Conservation (phyloP, 2,888 invertebrate species). For the Mamestra brassicae region DNA sequence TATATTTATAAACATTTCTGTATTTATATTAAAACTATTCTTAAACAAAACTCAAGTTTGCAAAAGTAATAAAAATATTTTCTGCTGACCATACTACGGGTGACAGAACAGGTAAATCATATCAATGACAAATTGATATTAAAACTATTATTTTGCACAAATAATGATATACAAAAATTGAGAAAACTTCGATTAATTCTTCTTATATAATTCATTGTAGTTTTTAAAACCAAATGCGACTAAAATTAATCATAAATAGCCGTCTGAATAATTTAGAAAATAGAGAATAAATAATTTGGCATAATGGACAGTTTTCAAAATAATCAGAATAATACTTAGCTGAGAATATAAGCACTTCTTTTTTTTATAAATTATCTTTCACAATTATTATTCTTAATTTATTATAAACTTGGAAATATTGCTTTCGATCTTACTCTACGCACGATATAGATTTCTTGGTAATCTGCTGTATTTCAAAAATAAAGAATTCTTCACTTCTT, state of each 20-base stretch:
- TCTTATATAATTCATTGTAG: conserved; percentile 19
- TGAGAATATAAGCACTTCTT: conserved; percentile 48
- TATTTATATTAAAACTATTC: conserved; percentile 47
- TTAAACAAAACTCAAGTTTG: conserved; percentile 35
- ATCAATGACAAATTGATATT: conserved; percentile 4
- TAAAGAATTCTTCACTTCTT: conserved; percentile 14
- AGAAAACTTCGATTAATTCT: not conserved
- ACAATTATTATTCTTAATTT: conserved; percentile 57
- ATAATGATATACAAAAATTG: not conserved
- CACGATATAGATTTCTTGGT: conserved; percentile 55
- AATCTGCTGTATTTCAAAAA: conserved; percentile 47
- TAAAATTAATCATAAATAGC: conserved; percentile 15
- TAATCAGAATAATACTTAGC: conserved; percentile 60
- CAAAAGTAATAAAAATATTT: conserved; percentile 16
- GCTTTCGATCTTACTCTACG: conserved; percentile 64
- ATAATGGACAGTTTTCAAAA: conserved; percentile 34
- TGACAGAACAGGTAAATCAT: conserved; percentile 1
- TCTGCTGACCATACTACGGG: conserved; percentile 9
- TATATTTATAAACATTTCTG: conserved; percentile 45
- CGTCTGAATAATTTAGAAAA: conserved; percentile 36
- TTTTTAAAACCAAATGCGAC: conserved; percentile 21
- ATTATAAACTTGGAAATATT: conserved; percentile 65
- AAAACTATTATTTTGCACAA: not conserved
- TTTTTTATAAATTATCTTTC: conserved; percentile 50
- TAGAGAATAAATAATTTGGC: conserved; percentile 49